phyloP scores from a whole-genome alignment of 2,888 invertebrate genomes.

The Creontiades dilutus region DNA sequence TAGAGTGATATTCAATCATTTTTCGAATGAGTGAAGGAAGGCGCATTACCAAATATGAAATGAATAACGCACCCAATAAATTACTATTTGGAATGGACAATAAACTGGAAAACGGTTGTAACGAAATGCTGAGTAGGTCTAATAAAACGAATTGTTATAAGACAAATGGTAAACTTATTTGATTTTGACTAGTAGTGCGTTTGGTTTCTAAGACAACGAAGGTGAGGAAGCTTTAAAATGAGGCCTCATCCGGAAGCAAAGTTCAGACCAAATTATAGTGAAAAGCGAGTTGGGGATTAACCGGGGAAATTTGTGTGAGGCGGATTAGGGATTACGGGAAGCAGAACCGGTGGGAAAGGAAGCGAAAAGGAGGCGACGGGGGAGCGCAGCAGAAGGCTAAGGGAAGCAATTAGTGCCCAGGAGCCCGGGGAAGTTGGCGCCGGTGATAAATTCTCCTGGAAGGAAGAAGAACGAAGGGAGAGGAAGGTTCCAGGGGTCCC shows the following conservation, averaged over 20 bases:
- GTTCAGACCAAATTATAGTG: not conserved
- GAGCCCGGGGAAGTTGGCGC: conserved; percentile 67
- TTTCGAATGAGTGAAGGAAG: not conserved
- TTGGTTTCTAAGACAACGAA: not conserved
- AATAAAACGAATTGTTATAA: not conserved
- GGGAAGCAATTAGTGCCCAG: conserved; percentile 66
- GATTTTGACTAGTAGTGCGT: not conserved
- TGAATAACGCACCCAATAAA: conserved; percentile 13
- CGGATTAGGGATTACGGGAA: conserved; percentile 4
- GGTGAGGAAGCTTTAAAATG: not conserved
- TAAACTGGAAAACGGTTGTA: not conserved
- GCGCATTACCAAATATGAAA: conserved; percentile 38
- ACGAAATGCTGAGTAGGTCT: not conserved
- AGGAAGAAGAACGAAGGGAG: not conserved
- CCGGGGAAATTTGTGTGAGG: conserved; percentile 19
- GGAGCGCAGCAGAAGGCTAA: not conserved
- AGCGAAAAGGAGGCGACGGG: not conserved
- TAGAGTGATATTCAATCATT: not conserved
- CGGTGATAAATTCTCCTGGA: conserved; percentile 64
- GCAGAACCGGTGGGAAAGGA: not conserved
- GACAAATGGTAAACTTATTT: not conserved
- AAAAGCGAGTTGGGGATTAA: not conserved
- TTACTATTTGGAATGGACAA: not conserved
- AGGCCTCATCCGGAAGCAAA: not conserved
- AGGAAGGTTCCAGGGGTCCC: not conserved